Evolutionary conservation across 2,797 vertebrate species (phyloP).

Genomic region (Leptatherina wallacei): DNA sequence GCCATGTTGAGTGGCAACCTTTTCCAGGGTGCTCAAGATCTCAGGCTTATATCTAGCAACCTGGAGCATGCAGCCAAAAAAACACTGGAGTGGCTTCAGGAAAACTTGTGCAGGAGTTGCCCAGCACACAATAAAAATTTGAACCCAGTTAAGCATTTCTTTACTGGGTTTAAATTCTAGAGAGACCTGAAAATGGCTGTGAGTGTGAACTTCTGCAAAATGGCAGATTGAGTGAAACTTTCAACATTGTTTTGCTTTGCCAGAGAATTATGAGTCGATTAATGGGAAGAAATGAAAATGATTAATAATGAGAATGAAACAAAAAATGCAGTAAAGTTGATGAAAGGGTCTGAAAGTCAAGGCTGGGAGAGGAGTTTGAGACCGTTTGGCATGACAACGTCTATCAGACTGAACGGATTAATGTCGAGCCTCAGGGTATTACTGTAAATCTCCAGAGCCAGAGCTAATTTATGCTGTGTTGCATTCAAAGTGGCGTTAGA

Average conservation of each 20-base stretch:
- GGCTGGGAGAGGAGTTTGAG: constrained; percentile 5
- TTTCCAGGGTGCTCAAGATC: neutral
- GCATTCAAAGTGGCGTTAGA: constrained; percentile 6
- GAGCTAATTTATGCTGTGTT: constrained; percentile 31
- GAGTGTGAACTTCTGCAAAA: neutral
- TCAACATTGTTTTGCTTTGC: neutral
- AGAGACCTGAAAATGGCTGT: neutral
- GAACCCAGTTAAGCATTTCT: neutral
- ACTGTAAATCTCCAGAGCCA: constrained; percentile 31
- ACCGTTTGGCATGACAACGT: constrained; percentile 17
- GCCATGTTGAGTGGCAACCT: neutral
- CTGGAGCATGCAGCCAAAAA: neutral
- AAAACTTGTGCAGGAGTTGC: neutral
- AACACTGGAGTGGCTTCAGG: neutral
- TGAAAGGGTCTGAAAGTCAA: neutral
- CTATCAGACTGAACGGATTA: constrained; percentile 27
- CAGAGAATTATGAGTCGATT: neutral
- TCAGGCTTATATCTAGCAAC: neutral
- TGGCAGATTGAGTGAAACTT: neutral
- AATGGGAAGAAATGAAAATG: neutral
- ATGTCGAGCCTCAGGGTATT: constrained; percentile 22
- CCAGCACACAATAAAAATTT: neutral
- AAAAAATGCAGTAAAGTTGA: neutral
- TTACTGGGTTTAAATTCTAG: neutral
- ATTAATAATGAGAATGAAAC: neutral